Conservation (phyloP, 2,797 vertebrate genomes). For the Simalia tracyae region DNA sequence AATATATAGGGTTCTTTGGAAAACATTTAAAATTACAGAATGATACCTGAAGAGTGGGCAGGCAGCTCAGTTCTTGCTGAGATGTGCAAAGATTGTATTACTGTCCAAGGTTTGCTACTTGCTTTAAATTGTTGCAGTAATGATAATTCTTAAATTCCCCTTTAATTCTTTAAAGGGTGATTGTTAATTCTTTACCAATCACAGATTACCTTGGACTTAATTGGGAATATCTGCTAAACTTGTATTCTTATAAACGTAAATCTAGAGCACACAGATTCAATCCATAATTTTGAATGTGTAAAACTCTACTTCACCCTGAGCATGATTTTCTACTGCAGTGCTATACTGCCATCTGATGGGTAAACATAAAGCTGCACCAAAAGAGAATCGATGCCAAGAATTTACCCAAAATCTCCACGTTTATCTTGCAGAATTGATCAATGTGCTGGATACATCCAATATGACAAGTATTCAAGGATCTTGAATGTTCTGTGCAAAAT, state of each 20-base stretch:
- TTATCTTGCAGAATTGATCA: background rate
- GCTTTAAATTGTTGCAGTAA: too few relatives aligned
- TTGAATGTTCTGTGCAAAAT: background rate
- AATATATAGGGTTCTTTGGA: background rate
- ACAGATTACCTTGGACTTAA: background rate
- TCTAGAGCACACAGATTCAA: background rate
- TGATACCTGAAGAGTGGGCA: background rate
- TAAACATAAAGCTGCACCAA: background rate
- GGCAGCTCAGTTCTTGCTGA: background rate
- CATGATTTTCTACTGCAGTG: background rate
- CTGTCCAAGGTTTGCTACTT: background rate
- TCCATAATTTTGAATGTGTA: background rate
- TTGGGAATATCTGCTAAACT: background rate
- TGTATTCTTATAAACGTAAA: background rate
- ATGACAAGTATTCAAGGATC: background rate
- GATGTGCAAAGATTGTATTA: background rate
- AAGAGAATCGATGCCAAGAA: background rate
- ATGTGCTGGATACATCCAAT: background rate
- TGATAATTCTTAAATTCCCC: background rate
- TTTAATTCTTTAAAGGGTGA: too few relatives aligned
- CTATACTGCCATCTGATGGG: conserved; percentile 61
- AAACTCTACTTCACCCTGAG: too few relatives aligned
- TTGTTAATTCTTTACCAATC: background rate
- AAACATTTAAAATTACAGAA: background rate
- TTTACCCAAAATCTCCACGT: background rate